Evolutionary conservation across 53 echinoderm and acorn worm species (phyloP), one percentile per base, ranked within the genome.

Genomic region (Mesocentrotus franciscanus): DNA sequence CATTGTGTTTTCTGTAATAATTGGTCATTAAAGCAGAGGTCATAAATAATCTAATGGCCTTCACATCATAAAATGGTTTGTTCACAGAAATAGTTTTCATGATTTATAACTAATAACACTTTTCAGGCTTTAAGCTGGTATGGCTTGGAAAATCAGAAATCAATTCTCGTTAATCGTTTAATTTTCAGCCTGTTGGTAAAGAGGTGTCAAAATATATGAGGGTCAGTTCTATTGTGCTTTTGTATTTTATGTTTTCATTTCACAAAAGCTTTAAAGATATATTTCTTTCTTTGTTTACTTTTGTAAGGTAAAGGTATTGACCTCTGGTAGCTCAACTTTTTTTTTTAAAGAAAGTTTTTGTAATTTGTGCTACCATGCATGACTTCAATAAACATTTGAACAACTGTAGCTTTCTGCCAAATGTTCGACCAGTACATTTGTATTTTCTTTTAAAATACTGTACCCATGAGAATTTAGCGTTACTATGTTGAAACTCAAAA

Each of bases 81-180:
- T 55, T 87, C 13, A 4, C 4, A 58, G 14, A 57, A 85, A 10
- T n/a, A 85, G 57, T 58, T 29, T 87, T 87, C 58, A 87, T 87
- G 58, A 87, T 57, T 57, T 27, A 87, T 87, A 87, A 58, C 57
- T 27, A 1, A 87, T 57, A 58, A 12, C n/a, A 87, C n/a, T 87
- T n/a, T 87, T 58, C 58, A 87, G 29, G 87, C n/a, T 85, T 85
- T 85, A 56, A 85, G 26, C 26, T n/a, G 10, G 9, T 18, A 85
- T 85, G 16, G 49, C 33, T 84, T 1, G 9, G 83, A 42, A 83
- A 85, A 3, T 56, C 58, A n/a, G 87, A 27, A n/a, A 58, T 26
- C 9, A 85, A 56, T 57, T 85, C 87, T 85, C n/a, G 14, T 85
- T 57, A 85, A 85, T 85, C 87, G 57, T n/a, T 8, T 58, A 85